phyloP scores from a whole-genome alignment of 2,888 invertebrate genomes.

The Pediacus dermestoides region DNA sequence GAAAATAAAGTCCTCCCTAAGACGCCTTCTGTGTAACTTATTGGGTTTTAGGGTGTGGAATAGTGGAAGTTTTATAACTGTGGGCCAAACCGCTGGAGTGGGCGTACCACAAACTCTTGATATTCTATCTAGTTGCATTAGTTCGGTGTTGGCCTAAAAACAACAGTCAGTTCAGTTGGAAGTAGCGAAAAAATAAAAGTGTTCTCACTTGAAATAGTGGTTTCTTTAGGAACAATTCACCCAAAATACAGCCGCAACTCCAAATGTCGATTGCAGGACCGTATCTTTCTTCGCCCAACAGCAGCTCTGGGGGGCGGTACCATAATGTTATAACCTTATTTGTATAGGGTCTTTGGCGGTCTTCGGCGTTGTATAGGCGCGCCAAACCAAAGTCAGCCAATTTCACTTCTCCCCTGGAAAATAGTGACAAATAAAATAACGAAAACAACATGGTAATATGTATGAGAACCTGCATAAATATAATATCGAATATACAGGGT shows the following conservation, averaged over 20 bases:
- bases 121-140: slow-evolving; percentile 92
- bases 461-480: no score
- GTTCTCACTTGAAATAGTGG: slow-evolving; percentile 85
- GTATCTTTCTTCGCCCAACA: slow-evolving; percentile 95
- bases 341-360: slow-evolving; percentile 92
- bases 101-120: slow-evolving; percentile 94
- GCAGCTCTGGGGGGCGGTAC: slow-evolving; percentile 96
- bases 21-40: slow-evolving; percentile 79
- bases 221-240: slow-evolving; percentile 93
- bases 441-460: no score
- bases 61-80: slow-evolving; percentile 87
- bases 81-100: slow-evolving; percentile 94
- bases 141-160: slow-evolving; percentile 79
- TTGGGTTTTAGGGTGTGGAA: slow-evolving; percentile 91
- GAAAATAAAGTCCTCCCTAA: slow-evolving; percentile 90
- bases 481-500: no score
- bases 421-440: slow-evolving; percentile 13
- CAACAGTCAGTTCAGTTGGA: slow-evolving; percentile 11
- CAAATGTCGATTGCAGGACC: slow-evolving; percentile 98
- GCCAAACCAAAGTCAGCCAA: slow-evolving; percentile 98
- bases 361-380: slow-evolving; percentile 91
- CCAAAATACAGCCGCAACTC: slow-evolving; percentile 99
- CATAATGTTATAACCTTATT: slow-evolving; percentile 98
- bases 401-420: slow-evolving; percentile 93
- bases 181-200: slow-evolving; percentile 2